Base-by-base conservation (phyloP, 2,888 invertebrate species). In the Metacarcinus magister region DNA sequence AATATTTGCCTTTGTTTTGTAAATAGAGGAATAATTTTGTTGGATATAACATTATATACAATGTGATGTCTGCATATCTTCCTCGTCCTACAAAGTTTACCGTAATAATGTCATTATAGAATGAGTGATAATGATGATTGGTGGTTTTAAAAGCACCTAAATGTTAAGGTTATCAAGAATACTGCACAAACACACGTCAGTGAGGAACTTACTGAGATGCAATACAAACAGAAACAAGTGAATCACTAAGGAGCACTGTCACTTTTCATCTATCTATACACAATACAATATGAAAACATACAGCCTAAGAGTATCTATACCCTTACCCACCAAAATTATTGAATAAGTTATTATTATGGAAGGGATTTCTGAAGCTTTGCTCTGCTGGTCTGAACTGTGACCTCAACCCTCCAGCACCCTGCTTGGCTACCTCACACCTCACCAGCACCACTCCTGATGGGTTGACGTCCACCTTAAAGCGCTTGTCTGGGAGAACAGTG, bases 391-490 rank as follows among this genome's bases (percentile, higher is more conserved):
- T 96, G 48, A 96, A 92, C 19, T 67, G 94, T 23, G 91, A 16
- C 5, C 60, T 60, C 23, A 28, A 54, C 32, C 46, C 95, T 32
- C 46, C 44, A 13, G 54, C 54, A 75, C 89, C 95, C 90, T 54
- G 87, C 90, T 96, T 96, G 32, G 94, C 93, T 28, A 96, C 89
- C 19, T 96, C 96, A 94, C 97, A 97, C 46, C 97, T 89, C 13
- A 97, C 96, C 67, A 97, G 90, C 48, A 97, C 97, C 8, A 97
- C 97, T 2, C 97, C 97, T 16, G 97, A 96, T 23, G 97, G 97
- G 96, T 97, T 97, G 39, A 97, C 97, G 54, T 97, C 97, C 32
- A 97, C 96, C 48, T 96, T 97, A 95, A 96, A 97, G 19, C 97
- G 96, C 67, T 97, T 97, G 82, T 96, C 95, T 28, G 97, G 97